Conservation (phyloP, 2,888 invertebrate genomes). For the Caenorhabditis zanzibari region DNA sequence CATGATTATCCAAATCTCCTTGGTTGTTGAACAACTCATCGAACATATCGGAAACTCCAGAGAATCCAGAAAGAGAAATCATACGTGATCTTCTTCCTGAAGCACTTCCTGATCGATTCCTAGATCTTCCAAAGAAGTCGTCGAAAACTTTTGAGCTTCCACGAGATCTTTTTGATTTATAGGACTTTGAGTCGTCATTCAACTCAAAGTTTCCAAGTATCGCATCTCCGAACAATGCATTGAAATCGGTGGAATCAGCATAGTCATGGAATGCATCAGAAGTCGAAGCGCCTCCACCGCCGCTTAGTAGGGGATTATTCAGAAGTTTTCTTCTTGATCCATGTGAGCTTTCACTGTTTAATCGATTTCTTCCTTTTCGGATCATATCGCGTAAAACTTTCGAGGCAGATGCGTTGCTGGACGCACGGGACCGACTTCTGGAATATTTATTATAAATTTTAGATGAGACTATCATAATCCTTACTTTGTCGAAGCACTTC, state of each 20-base stretch:
- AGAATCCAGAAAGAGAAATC: conserved; percentile 70
- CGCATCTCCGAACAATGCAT: conserved; percentile 59
- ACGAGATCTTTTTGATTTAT: conserved; percentile 70
- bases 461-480: background rate
- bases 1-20: conserved; percentile 56
- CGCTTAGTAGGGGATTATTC: conserved; percentile 34
- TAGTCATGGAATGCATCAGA: conserved; percentile 49
- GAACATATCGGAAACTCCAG: conserved; percentile 73
- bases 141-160: conserved; percentile 69
- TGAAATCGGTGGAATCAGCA: conserved; percentile 59
- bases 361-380: conserved; percentile 45
- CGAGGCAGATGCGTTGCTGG: conserved; percentile 69
- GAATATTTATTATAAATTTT: conserved; percentile 8
- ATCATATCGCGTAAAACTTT: conserved; percentile 53
- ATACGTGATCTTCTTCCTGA: conserved; percentile 62
- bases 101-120: conserved; percentile 65
- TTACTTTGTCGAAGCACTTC: conserved; percentile 67
- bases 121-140: conserved; percentile 53
- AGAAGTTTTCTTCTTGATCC: conserved; percentile 63
- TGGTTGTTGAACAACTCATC: conserved; percentile 69
- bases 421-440: conserved; percentile 71
- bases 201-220: conserved; percentile 51
- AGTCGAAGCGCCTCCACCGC: conserved; percentile 30
- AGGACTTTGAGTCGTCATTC: conserved; percentile 70
- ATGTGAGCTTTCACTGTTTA: conserved; percentile 67